phyloP scores from a whole-genome alignment of 2,888 invertebrate genomes.

The Conchocele bisecta region DNA sequence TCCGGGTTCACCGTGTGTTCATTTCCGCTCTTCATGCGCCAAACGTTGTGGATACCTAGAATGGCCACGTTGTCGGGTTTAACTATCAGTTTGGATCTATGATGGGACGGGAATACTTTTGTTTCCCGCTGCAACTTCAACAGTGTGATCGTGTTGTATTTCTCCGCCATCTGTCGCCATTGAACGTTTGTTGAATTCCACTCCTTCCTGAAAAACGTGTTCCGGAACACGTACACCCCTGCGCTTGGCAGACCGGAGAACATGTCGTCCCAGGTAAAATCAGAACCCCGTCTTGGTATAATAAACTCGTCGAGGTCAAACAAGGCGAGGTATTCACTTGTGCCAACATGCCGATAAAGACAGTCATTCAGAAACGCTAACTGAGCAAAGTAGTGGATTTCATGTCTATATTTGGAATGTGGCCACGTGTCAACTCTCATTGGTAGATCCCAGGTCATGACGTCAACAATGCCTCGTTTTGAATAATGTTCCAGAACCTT shows the following conservation, averaged over 20 bases:
- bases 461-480: constrained; percentile 64
- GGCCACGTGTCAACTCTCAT: constrained; percentile 63
- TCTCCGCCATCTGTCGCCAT: constrained; percentile 45
- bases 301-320: constrained; percentile 81
- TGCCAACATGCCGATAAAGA: constrained; percentile 71
- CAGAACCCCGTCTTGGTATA: constrained; percentile 65
- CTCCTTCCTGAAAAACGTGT: constrained; percentile 72
- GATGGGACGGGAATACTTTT: constrained; percentile 41
- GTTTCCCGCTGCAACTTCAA: constrained; percentile 61
- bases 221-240: constrained; percentile 55
- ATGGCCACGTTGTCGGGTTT: constrained; percentile 57
- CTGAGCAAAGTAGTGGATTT: constrained; percentile 81
- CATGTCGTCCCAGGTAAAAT: constrained; percentile 66
- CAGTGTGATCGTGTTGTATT: constrained; percentile 65
- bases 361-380: constrained; percentile 80
- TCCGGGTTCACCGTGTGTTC: constrained; percentile 22
- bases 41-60: constrained; percentile 70
- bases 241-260: constrained; percentile 9
- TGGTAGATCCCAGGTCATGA: constrained; percentile 77
- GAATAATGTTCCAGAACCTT: constrained; percentile 69
- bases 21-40: constrained; percentile 23
- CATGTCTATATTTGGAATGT: constrained; percentile 11
- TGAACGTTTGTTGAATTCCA: constrained; percentile 55
- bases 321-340: constrained; percentile 73
- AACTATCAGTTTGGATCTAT: constrained; percentile 71